These are phyloP conservation scores for Sebastes reedi DNA, from an alignment of 2,797 vertebrate species.

Conservation along the genomic window DNA sequence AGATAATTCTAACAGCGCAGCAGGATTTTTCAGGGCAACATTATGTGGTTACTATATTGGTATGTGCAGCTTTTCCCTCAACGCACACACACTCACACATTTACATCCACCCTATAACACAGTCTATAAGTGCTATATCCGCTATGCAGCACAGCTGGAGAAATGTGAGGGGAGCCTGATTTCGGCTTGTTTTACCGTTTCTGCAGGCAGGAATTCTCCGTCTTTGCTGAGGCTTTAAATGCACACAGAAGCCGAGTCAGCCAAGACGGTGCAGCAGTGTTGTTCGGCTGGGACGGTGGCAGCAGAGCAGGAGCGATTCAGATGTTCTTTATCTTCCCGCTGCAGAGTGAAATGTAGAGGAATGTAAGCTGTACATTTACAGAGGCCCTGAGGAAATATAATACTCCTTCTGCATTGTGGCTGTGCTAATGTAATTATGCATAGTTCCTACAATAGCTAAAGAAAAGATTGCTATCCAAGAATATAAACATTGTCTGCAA, in stretches of 20 bases:
- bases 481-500: constrained; percentile 72
- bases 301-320: constrained; percentile 57
- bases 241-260: constrained; percentile 40
- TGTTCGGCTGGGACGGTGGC: constrained; percentile 51
- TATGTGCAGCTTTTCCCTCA: neutral
- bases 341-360: constrained; percentile 76
- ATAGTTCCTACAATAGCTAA: constrained; percentile 67
- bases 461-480: constrained; percentile 70
- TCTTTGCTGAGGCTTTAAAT: constrained; percentile 29
- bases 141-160: constrained; percentile 4
- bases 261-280: constrained; percentile 26
- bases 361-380: constrained; percentile 75
- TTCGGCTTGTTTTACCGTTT: constrained; percentile 40
- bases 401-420: constrained; percentile 74
- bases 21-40: constrained; percentile 15
- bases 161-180: constrained; percentile 25
- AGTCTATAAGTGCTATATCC: neutral
- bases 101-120: constrained; percentile 12
- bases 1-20: constrained; percentile 8
- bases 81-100: constrained; percentile 3
- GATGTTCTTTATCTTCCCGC: constrained; percentile 75
- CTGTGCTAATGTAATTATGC: constrained; percentile 79
- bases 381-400: constrained; percentile 76
- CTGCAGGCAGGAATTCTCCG: constrained; percentile 30
- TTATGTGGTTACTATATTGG: constrained; percentile 4